Evolutionary conservation across 2,888 invertebrate genomes (phyloP), one percentile per base, ranked within the genome.

Genomic region (Andrena camellia): DNA sequence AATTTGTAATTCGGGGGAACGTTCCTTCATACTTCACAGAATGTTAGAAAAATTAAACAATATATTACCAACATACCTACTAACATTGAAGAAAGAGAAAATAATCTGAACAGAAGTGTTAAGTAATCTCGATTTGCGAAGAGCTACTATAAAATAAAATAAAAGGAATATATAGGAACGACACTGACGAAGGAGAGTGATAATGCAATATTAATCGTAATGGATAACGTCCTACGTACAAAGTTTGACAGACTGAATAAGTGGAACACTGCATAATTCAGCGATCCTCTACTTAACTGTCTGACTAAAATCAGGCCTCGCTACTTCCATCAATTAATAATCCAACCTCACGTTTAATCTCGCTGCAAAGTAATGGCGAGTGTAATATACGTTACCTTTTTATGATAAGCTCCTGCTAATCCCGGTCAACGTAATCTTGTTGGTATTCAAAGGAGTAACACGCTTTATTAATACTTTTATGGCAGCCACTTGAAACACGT

Each of bases 391-490:
- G 57, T 62, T 60, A 23, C 42, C 31, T 31, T 75, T 74, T 75
- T 69, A 48, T n/a, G 17, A 31, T 10, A 7, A 68, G 13, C 60
- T 13, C 4, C 35, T 10, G 48, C 26, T 62, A 64, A 60, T 66
- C 23, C 57, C 42, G 48, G 50, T 69, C 57, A 77, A 35, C 59
- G 59, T 57, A 78, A 73, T 48, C 62, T 77, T 66, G 78, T 83
- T 83, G 83, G 68, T 77, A 86, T 87, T 87, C 88, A 68, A 67
- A 62, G 54, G 35, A 23, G 54, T 78, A 76, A 73, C 77, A 26
- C 75, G 52, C 86, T 87, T 84, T 84, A 87, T 88, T 88, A 81
- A 88, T 84, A 78, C 67, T 81, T 87, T 73, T 62, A 78, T 77
- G 59, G 35, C 35, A 23, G 26, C 48, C 75, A 31, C 57, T 82